Evolutionary conservation across 2,113 vertebrate genomes (phyloP), one percentile per base, ranked within the genome.

Genomic region (Cervus canadensis): DNA sequence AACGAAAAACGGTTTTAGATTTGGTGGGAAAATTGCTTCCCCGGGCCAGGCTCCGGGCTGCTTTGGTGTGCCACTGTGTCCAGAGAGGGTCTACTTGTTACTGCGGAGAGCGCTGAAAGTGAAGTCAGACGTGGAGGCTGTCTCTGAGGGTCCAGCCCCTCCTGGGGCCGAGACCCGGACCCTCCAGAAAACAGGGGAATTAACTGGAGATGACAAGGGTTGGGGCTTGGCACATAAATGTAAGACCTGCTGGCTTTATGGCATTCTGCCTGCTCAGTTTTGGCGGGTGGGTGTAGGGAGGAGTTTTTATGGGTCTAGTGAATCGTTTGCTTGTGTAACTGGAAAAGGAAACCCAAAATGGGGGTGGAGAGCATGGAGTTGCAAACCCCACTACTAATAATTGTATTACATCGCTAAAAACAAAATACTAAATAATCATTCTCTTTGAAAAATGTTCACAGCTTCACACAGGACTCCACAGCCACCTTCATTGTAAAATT

Each of bases 11-110:
- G 78, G 97, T 91, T 74, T 97, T 60, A 64, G 89, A 97, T 91
- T 96, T 76, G 50, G 43, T 40, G 87, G 85, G 82, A 92, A 96
- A 96, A 96, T 9, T 9, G 94, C 89, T 90, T 97, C 96, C 97
- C 95, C 7, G 0, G 36, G 94, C 82, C 60, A 94, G 97, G 94
- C 93, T 88, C 0, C 33, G 33, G 91, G 94, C 54, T 87, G 98
- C 82, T 87, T n/a, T 40, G 62, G 96, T 71, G 91, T 36, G 81
- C 16, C 6, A 62, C 2, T 7, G 25, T 1, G 11, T 30, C 12
- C 15, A 60, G 14, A 76, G 33, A 45, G 85, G 81, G 57, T 9
- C 94, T 87, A 0, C 45, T 25, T 36, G 33, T 43, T 17, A 7
- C 60, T 8, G 17, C 13, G 2, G 2, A 50, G 40, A 26, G 79